phyloP scores from a whole-genome alignment of 2,113 vertebrate genomes.

The Neodontobutis hainanensis region DNA sequence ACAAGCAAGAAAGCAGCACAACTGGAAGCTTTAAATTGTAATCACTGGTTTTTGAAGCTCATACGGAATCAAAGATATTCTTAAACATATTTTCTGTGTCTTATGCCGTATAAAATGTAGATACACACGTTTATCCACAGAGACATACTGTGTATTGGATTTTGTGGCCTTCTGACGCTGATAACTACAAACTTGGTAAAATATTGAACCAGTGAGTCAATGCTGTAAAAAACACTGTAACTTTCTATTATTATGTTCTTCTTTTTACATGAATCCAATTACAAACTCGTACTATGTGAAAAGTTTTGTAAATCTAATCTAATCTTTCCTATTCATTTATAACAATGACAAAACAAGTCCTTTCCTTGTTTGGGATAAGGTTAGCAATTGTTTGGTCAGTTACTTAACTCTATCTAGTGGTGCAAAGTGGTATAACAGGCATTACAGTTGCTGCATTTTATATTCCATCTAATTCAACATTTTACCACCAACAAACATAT shows the following conservation, averaged over 20 bases:
- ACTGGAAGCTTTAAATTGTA: slow-evolving; percentile 3
- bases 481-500: too few relatives aligned
- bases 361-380: too few relatives aligned
- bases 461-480: too few relatives aligned
- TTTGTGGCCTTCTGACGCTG: neutral
- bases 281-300: too few relatives aligned
- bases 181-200: too few relatives aligned
- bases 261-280: too few relatives aligned
- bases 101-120: neutral
- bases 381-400: neutral
- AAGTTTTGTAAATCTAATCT: too few relatives aligned
- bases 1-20: neutral
- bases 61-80: neutral
- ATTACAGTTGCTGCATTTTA: too few relatives aligned
- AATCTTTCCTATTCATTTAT: too few relatives aligned
- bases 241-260: too few relatives aligned
- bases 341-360: too few relatives aligned
- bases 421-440: neutral
- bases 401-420: neutral
- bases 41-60: neutral
- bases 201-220: neutral
- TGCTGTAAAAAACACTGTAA: too few relatives aligned
- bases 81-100: neutral
- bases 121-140: neutral
- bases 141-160: neutral